A percentile compares a stretch with the other conserved stretches of the same genome.
Evolutionary conservation across 2,888 invertebrate species (phyloP).

Genomic region (Luperina testacea): DNA sequence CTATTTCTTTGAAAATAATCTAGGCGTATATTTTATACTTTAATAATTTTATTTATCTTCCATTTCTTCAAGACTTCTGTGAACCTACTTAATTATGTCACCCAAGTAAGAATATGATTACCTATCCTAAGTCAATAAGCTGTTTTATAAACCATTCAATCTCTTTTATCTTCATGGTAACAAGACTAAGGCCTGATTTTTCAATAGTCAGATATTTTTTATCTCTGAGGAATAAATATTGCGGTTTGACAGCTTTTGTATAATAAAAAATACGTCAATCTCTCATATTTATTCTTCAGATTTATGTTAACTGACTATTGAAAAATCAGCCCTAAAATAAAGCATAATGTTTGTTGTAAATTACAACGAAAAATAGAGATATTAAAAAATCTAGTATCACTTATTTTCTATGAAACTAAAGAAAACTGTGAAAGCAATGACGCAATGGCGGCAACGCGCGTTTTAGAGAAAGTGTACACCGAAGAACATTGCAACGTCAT

Average conservation of each 20-base stretch:
- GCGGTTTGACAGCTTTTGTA: neutral
- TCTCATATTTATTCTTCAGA: too few species aligned
- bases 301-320: too few species aligned
- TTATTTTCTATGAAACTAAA: constrained; percentile 57
- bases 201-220: neutral
- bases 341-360: neutral
- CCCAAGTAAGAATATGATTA: too few species aligned
- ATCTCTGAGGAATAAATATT: neutral
- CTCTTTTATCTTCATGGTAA: neutral
- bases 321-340: neutral
- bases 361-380: neutral
- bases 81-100: neutral
- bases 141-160: neutral
- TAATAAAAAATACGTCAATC: neutral
- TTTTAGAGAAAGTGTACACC: constrained; percentile 82
- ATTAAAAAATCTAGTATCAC: neutral
- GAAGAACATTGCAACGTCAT: constrained; percentile 75
- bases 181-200: neutral
- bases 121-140: neutral
- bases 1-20: neutral
- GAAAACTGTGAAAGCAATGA: constrained; percentile 77
- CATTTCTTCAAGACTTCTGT: neutral
- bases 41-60: neutral
- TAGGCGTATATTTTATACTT: neutral
- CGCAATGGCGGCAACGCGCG: constrained; percentile 70